phyloP scores from a whole-genome alignment of 2,888 invertebrate genomes.

The Spatulosminthurus flaviceps region DNA sequence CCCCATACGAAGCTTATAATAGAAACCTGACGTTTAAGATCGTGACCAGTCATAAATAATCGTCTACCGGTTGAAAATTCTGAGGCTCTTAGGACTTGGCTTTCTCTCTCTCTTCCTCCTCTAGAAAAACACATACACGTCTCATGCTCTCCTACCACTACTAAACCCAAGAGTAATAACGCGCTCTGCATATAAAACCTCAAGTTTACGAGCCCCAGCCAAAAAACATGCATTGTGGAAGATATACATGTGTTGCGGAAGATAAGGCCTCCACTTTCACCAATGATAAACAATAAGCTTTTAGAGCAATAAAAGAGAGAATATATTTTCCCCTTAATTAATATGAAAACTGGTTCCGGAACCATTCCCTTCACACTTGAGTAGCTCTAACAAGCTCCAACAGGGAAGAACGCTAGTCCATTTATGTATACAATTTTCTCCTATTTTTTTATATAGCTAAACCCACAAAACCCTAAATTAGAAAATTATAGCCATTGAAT shows the following conservation, averaged over 20 bases:
- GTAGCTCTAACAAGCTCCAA: too few relatives aligned
- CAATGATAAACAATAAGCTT: slow-evolving; percentile 7
- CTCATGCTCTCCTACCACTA: too few relatives aligned
- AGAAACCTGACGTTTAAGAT: slow-evolving; percentile 40
- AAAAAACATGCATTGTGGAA: too few relatives aligned
- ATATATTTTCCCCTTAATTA: slow-evolving; percentile 5
- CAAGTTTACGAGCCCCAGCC: slow-evolving; percentile 5
- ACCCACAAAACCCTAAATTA: not conserved
- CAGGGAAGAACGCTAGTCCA: too few relatives aligned
- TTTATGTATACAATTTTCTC: too few relatives aligned
- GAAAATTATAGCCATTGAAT: slow-evolving; percentile 13
- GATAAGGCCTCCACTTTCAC: not conserved
- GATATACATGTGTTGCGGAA: not conserved
- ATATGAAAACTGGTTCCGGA: slow-evolving; percentile 3
- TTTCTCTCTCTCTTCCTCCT: too few relatives aligned
- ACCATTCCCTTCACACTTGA: not conserved
- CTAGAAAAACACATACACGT: too few relatives aligned
- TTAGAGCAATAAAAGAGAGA: slow-evolving; percentile 10
- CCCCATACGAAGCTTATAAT: slow-evolving; percentile 41
- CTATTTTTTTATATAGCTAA: too few relatives aligned
- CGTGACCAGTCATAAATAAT: slow-evolving; percentile 44
- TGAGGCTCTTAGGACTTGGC: slow-evolving; percentile 1
- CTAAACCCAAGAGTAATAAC: too few relatives aligned
- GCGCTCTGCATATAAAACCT: too few relatives aligned
- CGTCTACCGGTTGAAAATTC: slow-evolving; percentile 2